Evolutionary conservation across 2,797 vertebrate species (phyloP), one percentile per base, ranked within the genome.

Genomic region (Epinephelus malabaricus): DNA sequence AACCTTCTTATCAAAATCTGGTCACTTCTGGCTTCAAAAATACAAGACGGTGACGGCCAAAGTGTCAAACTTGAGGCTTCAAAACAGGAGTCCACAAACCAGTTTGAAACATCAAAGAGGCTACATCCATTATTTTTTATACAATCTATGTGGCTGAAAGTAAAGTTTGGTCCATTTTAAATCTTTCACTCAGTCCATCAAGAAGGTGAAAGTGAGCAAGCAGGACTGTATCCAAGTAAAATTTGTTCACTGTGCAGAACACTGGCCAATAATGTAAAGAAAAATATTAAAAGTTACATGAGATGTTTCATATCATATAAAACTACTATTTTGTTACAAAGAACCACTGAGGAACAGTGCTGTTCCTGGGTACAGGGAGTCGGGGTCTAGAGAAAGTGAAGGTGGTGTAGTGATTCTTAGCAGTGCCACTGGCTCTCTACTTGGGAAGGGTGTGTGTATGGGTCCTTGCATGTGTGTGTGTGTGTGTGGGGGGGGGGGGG

Each of bases 381-480:
- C 12, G 43, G 54, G 13, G 43, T 59, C n/a, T 15, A 25, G 47
- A 51, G 8, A 61, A 63, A 64, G 58, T 46, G 53, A 18, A 49
- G 43, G 58, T 40, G 62, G 23, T 68, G 51, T 40, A 56, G 19
- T 12, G 62, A 70, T 62, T 77, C 51, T 38, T 75, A 46, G 69
- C 38, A 47, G 27, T 23, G 27, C 47, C 61, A 56, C 25, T 59
- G 56, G 21, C 18, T 59, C 51, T 73, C 81, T 82, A 53, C 67
- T 61, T 59, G 56, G 46, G 7, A 45, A 47, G 12, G 3, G 45
- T 62, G 47, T 67, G 53, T 78, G 60, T 71, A 56, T 53, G 73
- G 43, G 64, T 71, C 78, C 64, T 78, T 77, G 82, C 54, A 73
- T 49, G 46, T 47, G 61, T 65, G 66, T 66, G 61, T 75, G 50